phyloP scores from a whole-genome alignment of 2,888 invertebrate genomes.

The Trachelus tabidus region DNA sequence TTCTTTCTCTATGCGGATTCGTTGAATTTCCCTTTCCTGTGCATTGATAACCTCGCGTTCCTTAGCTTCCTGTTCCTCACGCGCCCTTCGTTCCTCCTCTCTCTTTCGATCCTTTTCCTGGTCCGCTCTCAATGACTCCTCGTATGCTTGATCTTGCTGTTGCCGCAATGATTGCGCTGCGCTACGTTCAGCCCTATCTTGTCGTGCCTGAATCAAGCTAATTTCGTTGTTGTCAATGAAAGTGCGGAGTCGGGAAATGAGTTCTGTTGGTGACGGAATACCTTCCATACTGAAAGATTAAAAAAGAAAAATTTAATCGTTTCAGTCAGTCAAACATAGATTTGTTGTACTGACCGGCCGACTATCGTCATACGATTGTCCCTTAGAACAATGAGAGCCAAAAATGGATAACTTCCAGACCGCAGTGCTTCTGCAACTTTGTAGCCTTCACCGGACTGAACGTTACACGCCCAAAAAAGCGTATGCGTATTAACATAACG shows the following conservation, averaged over 20 bases:
- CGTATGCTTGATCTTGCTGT: slow-evolving; percentile 94
- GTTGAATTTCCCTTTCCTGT: slow-evolving; percentile 69
- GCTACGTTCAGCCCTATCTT: slow-evolving; percentile 86
- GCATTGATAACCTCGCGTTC: slow-evolving; percentile 68
- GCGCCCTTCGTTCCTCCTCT: slow-evolving; percentile 71
- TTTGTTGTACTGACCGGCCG: slow-evolving; percentile 67
- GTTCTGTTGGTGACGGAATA: slow-evolving; percentile 76
- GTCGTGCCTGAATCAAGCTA: slow-evolving; percentile 86
- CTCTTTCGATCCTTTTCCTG: slow-evolving; percentile 91
- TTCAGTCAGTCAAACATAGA: background rate
- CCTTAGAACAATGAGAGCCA: slow-evolving; percentile 90
- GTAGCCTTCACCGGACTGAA: slow-evolving; percentile 90
- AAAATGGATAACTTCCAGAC: slow-evolving; percentile 83
- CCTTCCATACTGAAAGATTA: slow-evolving; percentile 80
- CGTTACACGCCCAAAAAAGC: slow-evolving; percentile 94
- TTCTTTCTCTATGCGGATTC: slow-evolving; percentile 76
- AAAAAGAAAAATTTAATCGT: background rate
- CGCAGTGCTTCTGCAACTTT: slow-evolving; percentile 90
- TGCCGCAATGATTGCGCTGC: slow-evolving; percentile 87
- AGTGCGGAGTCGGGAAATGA: slow-evolving; percentile 78
- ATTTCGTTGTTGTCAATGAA: slow-evolving; percentile 89
- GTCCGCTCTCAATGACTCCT: slow-evolving; percentile 90
- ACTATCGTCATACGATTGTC: slow-evolving; percentile 95
- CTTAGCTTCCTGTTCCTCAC: slow-evolving; percentile 67
- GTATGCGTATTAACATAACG: slow-evolving; percentile 86